Evolutionary conservation across 1,140 invertebrate genomes (phyloP).

Genomic region (Camponotus floridanus): DNA sequence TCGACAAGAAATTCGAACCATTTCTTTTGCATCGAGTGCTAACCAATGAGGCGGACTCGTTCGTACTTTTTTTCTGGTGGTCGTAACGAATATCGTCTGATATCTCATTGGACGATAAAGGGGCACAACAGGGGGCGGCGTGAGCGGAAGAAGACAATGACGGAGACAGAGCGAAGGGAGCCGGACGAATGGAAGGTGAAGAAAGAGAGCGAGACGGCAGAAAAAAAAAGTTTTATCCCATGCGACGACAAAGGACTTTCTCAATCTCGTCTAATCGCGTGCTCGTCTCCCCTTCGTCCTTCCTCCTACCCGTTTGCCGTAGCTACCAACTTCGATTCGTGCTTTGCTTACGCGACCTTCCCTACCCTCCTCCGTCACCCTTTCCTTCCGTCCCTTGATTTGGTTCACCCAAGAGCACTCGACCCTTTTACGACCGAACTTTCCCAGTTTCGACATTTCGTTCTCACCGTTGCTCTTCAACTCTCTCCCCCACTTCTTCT

Average conservation of each 20-base stretch:
- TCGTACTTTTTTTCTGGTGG: slow-evolving; percentile 37
- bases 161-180: not conserved
- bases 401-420: slow-evolving; percentile 59
- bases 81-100: slow-evolving; percentile 61
- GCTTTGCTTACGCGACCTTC: slow-evolving; percentile 52
- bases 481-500: too few species aligned
- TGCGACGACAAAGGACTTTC: slow-evolving; percentile 65
- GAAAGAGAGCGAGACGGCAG: slow-evolving; percentile 22
- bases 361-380: not conserved
- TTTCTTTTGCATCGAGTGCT: slow-evolving; percentile 62
- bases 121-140: slow-evolving; percentile 67
- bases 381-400: not conserved
- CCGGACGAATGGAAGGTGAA: not conserved
- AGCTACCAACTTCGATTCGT: slow-evolving; percentile 64
- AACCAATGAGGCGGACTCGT: slow-evolving; percentile 72
- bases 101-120: slow-evolving; percentile 57
- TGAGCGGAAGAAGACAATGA: not conserved
- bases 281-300: slow-evolving; percentile 11
- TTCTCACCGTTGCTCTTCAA: not conserved
- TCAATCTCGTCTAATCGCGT: slow-evolving; percentile 71
- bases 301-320: slow-evolving; percentile 10
- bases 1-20: slow-evolving; percentile 70
- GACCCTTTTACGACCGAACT: slow-evolving; percentile 72
- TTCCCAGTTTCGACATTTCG: slow-evolving; percentile 70
- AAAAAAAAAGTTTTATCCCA: slow-evolving; percentile 58